Conservation (phyloP, 2,797 vertebrate species). For the Hipposideros larvatus region DNA sequence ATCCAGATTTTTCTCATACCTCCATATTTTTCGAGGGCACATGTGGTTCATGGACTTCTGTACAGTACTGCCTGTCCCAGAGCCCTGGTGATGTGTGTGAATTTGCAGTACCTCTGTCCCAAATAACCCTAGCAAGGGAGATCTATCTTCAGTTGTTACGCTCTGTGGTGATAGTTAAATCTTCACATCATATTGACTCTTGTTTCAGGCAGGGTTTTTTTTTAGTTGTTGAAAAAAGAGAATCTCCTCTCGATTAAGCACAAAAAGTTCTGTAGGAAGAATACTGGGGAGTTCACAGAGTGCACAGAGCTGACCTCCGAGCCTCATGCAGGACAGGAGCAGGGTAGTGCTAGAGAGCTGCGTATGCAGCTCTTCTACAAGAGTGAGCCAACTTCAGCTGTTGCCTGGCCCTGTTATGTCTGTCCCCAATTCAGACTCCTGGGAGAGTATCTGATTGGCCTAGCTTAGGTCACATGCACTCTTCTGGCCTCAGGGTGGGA, state of each 20-base stretch:
- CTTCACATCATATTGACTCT: background rate
- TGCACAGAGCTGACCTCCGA: background rate
- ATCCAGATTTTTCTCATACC: background rate
- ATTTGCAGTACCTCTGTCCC: background rate
- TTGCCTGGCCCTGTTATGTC: background rate
- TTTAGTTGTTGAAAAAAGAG: constrained; percentile 5
- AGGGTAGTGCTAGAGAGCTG: background rate
- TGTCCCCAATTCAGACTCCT: background rate
- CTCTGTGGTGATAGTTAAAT: background rate
- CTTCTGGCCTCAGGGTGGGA: background rate
- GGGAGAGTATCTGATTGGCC: background rate
- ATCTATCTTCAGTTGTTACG: background rate
- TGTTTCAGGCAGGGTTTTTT: background rate
- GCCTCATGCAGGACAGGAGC: background rate
- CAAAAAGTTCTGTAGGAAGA: background rate
- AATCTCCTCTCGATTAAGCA: background rate
- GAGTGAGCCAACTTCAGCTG: background rate
- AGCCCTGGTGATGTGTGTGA: background rate
- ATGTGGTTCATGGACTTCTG: background rate
- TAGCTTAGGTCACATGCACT: background rate
- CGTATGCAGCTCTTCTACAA: background rate
- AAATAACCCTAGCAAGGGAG: background rate
- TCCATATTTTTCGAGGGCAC: background rate
- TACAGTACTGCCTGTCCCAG: background rate
- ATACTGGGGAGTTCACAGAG: background rate